These are phyloP conservation scores for Scelioninae gen. 1 DNA, from an alignment of 2,888 invertebrate species.

Conservation along the genomic window DNA sequence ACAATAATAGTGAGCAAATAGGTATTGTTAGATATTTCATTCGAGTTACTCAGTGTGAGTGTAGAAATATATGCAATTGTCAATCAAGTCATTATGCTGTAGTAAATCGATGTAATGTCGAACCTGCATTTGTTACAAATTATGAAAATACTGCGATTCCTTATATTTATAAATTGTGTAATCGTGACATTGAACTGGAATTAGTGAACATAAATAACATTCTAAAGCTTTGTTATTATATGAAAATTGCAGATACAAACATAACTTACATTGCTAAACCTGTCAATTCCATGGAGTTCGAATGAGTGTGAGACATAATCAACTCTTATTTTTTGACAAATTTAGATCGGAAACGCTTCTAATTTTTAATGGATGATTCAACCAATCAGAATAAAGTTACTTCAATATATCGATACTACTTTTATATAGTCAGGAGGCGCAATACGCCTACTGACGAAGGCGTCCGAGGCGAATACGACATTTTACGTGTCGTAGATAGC, in stretches of 20 bases:
- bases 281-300: constrained; percentile 22
- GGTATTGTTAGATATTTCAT: constrained; percentile 21
- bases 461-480: too few species aligned
- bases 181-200: neutral
- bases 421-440: too few species aligned
- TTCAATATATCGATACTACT: too few species aligned
- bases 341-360: too few species aligned
- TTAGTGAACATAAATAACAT: constrained; percentile 15
- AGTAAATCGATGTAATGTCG: constrained; percentile 5
- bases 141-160: constrained; percentile 3
- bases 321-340: too few species aligned
- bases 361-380: too few species aligned
- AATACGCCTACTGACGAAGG: too few species aligned
- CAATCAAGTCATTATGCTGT: constrained; percentile 24
- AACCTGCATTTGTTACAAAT: neutral
- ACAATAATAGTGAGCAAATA: neutral
- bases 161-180: constrained; percentile 14
- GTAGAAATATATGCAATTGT: constrained; percentile 32
- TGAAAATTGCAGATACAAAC: neutral
- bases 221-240: constrained; percentile 12
- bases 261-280: constrained; percentile 15
- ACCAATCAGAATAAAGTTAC: too few species aligned
- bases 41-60: constrained; percentile 3
- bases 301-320: too few species aligned
- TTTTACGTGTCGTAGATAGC: too few species aligned